A percentile compares a stretch with the other conserved stretches of the same genome.
Evolutionary conservation across 2,113 vertebrate species (phyloP).

Genomic region (Martes martes): DNA sequence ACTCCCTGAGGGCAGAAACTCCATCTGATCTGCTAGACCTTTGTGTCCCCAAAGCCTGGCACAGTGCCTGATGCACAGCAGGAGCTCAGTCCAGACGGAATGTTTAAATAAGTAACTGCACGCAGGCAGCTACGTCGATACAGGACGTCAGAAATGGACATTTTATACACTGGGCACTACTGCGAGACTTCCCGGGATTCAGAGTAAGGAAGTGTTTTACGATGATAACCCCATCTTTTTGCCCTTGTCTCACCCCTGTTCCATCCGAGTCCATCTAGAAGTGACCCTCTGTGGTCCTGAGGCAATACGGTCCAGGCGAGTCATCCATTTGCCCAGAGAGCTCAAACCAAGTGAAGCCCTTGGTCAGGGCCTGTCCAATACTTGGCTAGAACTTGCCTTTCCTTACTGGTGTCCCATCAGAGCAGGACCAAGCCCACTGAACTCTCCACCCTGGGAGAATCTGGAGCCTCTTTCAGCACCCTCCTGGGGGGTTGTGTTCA

Average conservation of each 20-base stretch:
- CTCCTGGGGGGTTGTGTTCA: not conserved
- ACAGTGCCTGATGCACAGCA: not conserved
- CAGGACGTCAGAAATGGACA: not conserved
- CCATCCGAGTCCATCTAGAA: not conserved
- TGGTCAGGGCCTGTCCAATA: not conserved
- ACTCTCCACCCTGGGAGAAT: not conserved
- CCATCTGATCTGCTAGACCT: not conserved
- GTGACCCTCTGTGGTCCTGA: not conserved
- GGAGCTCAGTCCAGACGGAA: not conserved
- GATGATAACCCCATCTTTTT: not conserved
- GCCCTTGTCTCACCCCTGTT: not conserved
- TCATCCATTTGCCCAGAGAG: not conserved
- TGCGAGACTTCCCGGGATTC: not conserved
- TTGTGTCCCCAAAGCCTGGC: not conserved
- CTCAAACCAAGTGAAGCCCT: not conserved
- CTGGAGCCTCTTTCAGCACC: not conserved
- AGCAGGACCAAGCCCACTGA: not conserved
- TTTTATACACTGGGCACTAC: not conserved
- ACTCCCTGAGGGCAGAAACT: not conserved
- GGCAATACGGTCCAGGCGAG: not conserved
- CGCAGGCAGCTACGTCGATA: not conserved
- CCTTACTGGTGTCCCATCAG: not conserved
- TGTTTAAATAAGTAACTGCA: not conserved
- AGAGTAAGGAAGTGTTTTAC: not conserved
- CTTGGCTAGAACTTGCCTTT: not conserved